Percentiles rank a stretch among this genome's conserved stretches.
These are phyloP conservation scores for Steatornis caripensis DNA, from an alignment of 2,113 vertebrate genomes.

Conservation along the genomic window DNA sequence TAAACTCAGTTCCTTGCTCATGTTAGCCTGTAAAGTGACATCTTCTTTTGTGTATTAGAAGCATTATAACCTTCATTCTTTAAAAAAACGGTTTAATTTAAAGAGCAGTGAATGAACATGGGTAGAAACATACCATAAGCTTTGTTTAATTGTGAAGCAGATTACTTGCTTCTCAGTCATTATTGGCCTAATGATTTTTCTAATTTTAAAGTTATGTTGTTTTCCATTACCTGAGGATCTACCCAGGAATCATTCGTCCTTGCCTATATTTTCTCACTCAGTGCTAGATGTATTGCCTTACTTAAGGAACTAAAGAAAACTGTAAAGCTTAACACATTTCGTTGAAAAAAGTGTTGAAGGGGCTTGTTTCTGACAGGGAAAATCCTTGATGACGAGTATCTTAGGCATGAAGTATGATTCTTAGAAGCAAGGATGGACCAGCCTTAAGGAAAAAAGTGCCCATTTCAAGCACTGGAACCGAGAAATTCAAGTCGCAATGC, in stretches of 20 bases:
- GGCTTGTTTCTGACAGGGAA: not conserved
- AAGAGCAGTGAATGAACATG: not conserved
- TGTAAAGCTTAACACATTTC: not conserved
- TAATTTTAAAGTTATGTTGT: not conserved
- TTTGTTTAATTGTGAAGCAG: not conserved
- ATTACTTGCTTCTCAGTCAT: not conserved
- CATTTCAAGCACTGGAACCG: not conserved
- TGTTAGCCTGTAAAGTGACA: not conserved
- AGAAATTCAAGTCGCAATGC: not conserved
- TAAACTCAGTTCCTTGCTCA: not conserved
- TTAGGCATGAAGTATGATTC: not conserved
- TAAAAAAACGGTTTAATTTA: not conserved
- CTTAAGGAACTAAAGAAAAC: not conserved
- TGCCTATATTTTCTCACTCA: not conserved
- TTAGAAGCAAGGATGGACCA: not conserved
- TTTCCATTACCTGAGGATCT: not conserved
- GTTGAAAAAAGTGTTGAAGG: not conserved
- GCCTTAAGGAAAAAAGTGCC: not conserved
- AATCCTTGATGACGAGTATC: not conserved
- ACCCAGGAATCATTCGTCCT: not conserved
- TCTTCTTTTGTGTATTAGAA: not conserved
- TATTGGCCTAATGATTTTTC: not conserved
- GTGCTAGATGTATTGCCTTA: not conserved
- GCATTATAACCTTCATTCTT: not conserved
- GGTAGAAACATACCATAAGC: not conserved